Evolutionary conservation across 2,797 vertebrate species (phyloP).

Genomic region (Lemur catta): DNA sequence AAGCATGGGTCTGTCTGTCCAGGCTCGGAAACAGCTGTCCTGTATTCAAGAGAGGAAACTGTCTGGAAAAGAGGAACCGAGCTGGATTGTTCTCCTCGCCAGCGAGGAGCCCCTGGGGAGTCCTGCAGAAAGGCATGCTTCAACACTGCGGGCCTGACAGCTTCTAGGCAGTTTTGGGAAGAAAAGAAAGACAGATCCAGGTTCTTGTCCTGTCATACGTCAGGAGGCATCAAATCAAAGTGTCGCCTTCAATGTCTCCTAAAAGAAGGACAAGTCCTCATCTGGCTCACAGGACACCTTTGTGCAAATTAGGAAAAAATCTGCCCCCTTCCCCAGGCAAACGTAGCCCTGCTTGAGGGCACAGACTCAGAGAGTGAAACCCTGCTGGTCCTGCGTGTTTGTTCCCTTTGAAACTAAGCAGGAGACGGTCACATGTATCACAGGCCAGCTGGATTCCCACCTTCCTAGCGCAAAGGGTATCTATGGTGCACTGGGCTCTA

Average conservation of each 20-base stretch:
- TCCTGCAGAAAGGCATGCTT: background rate
- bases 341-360: fast-evolving
- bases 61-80: background rate
- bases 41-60: background rate
- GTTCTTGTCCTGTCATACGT: background rate
- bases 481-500: background rate
- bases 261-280: background rate
- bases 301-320: background rate
- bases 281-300: fast-evolving
- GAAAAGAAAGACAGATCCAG: background rate
- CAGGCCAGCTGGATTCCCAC: no score
- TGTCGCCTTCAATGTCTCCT: background rate
- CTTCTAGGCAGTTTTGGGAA: background rate
- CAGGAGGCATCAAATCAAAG: background rate
- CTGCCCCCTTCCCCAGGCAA: background rate
- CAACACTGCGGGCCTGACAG: background rate
- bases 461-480: background rate
- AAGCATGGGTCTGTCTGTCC: background rate
- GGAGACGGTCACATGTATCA: fast-evolving
- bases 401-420: background rate
- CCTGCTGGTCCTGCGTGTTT: fast-evolving
- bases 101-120: background rate
- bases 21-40: background rate
- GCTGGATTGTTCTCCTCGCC: background rate
- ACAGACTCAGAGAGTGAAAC: background rate